phyloP scores from a whole-genome alignment of 92 coral and sea anemone genomes.

The Parazoanthus swiftii region DNA sequence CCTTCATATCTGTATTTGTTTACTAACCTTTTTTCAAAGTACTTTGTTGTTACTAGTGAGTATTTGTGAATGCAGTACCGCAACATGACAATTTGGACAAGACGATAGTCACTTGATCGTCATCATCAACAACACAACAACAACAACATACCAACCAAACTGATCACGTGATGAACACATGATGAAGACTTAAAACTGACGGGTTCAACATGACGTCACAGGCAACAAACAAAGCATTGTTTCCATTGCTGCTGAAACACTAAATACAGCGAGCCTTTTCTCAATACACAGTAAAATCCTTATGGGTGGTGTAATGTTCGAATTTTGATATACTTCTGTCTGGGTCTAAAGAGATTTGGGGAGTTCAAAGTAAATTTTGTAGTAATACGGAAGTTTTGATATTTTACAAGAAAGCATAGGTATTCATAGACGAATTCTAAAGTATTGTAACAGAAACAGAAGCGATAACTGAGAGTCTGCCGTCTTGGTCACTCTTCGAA shows the following conservation, averaged over 20 bases:
- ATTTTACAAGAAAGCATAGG: background rate
- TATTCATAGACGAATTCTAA: no score
- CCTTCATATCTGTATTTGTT: background rate
- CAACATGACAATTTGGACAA: slow-evolving; percentile 14
- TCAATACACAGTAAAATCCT: no score
- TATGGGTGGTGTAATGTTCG: background rate
- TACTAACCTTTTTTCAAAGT: slow-evolving; percentile 20
- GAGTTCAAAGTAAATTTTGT: background rate
- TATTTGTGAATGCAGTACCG: slow-evolving; percentile 18
- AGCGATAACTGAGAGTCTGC: no score
- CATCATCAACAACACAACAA: background rate
- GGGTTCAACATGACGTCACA: slow-evolving; percentile 29
- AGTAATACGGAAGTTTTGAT: background rate
- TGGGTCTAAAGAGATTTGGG: background rate
- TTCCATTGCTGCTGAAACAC: background rate
- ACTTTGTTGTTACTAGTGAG: slow-evolving; percentile 22
- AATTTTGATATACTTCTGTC: background rate
- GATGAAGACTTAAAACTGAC: slow-evolving; percentile 25
- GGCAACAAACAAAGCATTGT: background rate
- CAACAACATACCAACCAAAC: background rate
- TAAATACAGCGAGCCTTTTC: background rate
- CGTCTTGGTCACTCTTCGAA: no score
- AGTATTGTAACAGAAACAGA: no score
- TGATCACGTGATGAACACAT: background rate
- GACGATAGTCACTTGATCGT: slow-evolving; percentile 29